Conservation (phyloP, 2,113 vertebrate genomes). For the Tragelaphus scriptus region DNA sequence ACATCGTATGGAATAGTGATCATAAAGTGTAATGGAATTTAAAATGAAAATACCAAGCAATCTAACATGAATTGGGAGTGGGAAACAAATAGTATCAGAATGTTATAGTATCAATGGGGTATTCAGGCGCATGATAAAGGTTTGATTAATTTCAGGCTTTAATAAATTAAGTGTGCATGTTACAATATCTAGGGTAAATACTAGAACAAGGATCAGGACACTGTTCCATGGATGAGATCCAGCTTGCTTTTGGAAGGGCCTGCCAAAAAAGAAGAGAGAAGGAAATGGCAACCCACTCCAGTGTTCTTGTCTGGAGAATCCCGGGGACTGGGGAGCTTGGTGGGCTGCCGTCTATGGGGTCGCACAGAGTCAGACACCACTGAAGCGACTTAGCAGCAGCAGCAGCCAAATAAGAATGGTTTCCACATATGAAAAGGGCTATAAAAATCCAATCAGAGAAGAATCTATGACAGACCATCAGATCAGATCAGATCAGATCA, state of each 20-base stretch:
- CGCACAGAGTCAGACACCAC: too few relatives aligned
- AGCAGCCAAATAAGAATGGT: not conserved
- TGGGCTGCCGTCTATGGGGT: too few relatives aligned
- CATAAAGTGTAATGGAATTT: not conserved
- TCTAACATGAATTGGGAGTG: not conserved
- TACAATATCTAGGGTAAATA: not conserved
- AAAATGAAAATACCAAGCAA: not conserved
- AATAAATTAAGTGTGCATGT: not conserved
- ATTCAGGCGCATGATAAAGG: not conserved
- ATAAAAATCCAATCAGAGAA: not conserved
- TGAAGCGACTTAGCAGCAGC: too few relatives aligned
- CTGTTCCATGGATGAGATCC: not conserved
- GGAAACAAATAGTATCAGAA: not conserved
- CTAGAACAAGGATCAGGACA: not conserved
- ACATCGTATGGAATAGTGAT: not conserved
- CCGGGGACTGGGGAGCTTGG: too few relatives aligned
- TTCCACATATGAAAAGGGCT: not conserved
- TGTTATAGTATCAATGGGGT: not conserved
- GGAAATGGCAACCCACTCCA: too few relatives aligned
- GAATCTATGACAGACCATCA: too few relatives aligned
- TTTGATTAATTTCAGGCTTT: not conserved
- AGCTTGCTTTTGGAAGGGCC: not conserved
- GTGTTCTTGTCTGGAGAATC: too few relatives aligned
- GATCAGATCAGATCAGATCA: too few relatives aligned
- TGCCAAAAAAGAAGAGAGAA: too few relatives aligned